phyloP scores from a whole-genome alignment of 35 echinoderm and acorn worm species.

The Apostichopus japonicus region DNA sequence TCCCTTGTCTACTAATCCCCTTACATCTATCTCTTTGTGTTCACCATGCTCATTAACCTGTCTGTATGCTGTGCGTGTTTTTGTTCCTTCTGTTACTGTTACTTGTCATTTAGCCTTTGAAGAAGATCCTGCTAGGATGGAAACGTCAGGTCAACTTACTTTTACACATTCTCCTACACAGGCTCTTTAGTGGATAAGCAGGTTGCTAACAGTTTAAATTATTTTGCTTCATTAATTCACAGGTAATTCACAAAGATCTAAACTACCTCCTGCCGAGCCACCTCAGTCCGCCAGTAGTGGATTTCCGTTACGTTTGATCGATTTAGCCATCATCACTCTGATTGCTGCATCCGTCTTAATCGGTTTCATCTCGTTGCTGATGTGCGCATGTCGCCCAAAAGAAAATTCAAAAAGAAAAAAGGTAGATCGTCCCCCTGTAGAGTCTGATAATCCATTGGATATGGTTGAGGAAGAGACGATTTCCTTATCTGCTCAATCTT shows the following conservation, averaged over 20 bases:
- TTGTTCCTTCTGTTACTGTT: too few species aligned
- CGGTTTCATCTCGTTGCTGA: neutral
- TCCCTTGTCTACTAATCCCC: too few species aligned
- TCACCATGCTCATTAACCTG: too few species aligned
- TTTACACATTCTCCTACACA: too few species aligned
- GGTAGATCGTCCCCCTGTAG: neutral
- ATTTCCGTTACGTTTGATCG: neutral
- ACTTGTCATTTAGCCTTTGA: too few species aligned
- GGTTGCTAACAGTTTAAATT: neutral
- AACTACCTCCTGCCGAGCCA: neutral
- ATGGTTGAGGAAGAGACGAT: neutral
- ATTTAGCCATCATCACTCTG: neutral
- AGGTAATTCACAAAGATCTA: neutral
- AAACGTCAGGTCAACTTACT: too few species aligned
- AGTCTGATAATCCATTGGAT: conserved; percentile 10
- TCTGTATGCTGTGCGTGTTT: too few species aligned
- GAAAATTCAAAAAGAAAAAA: neutral
- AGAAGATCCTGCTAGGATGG: too few species aligned
- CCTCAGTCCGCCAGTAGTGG: neutral
- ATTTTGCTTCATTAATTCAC: neutral
- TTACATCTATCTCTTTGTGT: too few species aligned
- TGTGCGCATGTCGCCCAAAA: neutral
- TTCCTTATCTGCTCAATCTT: neutral
- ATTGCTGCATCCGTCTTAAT: neutral
- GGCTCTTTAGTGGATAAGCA: too few species aligned